Base-by-base conservation (phyloP, 2,113 vertebrate genomes). In the Cynopterus brachyotis region DNA sequence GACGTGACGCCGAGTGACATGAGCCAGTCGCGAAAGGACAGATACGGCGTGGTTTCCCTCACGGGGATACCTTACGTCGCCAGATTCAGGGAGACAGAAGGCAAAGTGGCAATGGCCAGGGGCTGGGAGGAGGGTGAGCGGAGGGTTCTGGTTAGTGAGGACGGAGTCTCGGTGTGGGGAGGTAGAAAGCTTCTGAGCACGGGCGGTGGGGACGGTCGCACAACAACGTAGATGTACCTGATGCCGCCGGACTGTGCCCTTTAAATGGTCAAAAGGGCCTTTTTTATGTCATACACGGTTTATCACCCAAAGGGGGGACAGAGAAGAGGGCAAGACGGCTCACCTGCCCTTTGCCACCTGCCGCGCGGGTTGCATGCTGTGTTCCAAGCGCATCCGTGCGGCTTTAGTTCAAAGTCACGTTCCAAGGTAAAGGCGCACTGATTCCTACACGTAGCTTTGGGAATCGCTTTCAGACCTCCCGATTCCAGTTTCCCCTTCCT, bases 391-490 rank as follows among this genome's bases (percentile, higher is more conserved):
- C 55, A 40, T 60, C 80, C 88, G 20, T 62, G 78, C 3, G 37
- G 20, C 40, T 91, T 45, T 35, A 72, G 47, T 9, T 47, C 66
- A 81, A 95, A 96, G 67, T 66, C 80, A 24, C 24, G 10, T 75
- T 91, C 28, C 50, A 89, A 93, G 82, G 11, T 53, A 80, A 94
- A 95, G 73, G 37, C 75, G n/a, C 11, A 37, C 24, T 53, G 76
- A 79, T 47, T 60, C 60, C 59, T 57, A 88, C 2, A 57, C 3
- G 35, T 32, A 40, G 10, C n/a, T n/a, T n/a, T n/a, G 13, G 35
- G 93, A 79, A 92, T 53, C 79, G 20, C 45, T 82, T 57, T 93
- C 72, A 47, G 89, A 93, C 10, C 89, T 69, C 32, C 85, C 45
- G 45, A 16, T 95, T 82, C 45, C 73, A 79, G 10, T 69, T 57